Percentiles rank a stretch among this genome's conserved stretches.
phyloP scores from a whole-genome alignment of 1,140 invertebrate species.

The Ericerus pela region DNA sequence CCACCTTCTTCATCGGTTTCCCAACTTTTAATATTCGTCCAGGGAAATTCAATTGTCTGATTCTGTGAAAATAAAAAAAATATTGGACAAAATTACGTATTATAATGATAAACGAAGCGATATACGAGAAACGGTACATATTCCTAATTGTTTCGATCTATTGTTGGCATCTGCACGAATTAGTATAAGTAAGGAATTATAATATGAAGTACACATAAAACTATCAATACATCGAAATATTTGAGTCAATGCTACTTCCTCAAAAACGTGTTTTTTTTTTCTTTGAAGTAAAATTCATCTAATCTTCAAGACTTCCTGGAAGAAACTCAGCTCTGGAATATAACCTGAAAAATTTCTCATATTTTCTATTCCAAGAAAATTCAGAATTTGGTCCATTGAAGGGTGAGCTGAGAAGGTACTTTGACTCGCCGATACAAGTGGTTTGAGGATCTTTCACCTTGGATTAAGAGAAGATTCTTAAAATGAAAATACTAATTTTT shows the following conservation, averaged over 20 bases:
- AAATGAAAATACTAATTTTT: too few relatives aligned
- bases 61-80: slow-evolving; percentile 31
- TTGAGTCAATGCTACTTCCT: not conserved
- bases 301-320: too few relatives aligned
- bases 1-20: slow-evolving; percentile 81
- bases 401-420: too few relatives aligned
- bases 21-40: slow-evolving; percentile 66
- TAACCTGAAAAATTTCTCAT: too few relatives aligned
- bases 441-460: too few relatives aligned
- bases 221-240: not conserved
- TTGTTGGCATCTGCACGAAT: not conserved
- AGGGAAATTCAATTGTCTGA: slow-evolving; percentile 70
- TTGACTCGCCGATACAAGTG: too few relatives aligned
- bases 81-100: slow-evolving; percentile 16
- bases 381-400: too few relatives aligned
- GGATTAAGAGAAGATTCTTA: too few relatives aligned
- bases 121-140: not conserved
- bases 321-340: too few relatives aligned
- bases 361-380: too few relatives aligned
- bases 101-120: not conserved
- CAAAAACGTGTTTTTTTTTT: too few relatives aligned
- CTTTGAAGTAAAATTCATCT: too few relatives aligned
- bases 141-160: not conserved
- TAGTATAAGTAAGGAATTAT: not conserved
- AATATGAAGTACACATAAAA: not conserved